Conservation (phyloP, 2,888 invertebrate genomes). For the Hypselothyrea guttata region DNA sequence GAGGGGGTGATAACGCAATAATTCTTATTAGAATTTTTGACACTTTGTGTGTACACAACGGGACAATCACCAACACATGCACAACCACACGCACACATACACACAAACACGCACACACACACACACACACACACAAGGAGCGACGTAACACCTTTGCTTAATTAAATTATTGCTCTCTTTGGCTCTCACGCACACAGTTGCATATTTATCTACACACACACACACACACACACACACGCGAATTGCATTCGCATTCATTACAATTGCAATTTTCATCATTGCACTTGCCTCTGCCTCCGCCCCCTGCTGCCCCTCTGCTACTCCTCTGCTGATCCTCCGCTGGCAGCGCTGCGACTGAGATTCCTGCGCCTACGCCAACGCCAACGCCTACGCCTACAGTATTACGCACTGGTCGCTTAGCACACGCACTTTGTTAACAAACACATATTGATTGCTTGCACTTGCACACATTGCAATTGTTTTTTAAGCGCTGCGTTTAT, state of each 20-base stretch:
- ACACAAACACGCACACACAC: slow-evolving; percentile 23
- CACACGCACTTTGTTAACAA: slow-evolving; percentile 60
- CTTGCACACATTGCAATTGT: slow-evolving; percentile 70
- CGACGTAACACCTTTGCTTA: slow-evolving; percentile 67
- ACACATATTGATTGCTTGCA: slow-evolving; percentile 70
- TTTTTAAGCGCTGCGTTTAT: slow-evolving; percentile 62
- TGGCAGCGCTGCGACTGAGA: slow-evolving; percentile 22
- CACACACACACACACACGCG: slow-evolving; percentile 4
- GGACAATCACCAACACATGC: slow-evolving; percentile 24
- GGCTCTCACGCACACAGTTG: slow-evolving; percentile 54
- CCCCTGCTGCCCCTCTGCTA: slow-evolving; percentile 9
- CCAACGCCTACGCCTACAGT: slow-evolving; percentile 55
- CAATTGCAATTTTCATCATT: slow-evolving; percentile 63
- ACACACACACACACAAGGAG: slow-evolving; percentile 17
- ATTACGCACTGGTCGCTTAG: slow-evolving; percentile 54
- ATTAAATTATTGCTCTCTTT: slow-evolving; percentile 73
- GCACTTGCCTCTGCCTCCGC: slow-evolving; percentile 47
- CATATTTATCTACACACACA: slow-evolving; percentile 21
- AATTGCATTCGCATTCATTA: slow-evolving; percentile 70
- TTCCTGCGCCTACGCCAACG: too few relatives aligned
- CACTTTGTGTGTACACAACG: slow-evolving; percentile 69
- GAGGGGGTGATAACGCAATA: slow-evolving; percentile 53
- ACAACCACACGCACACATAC: slow-evolving; percentile 33
- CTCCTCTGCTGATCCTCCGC: slow-evolving; percentile 7
- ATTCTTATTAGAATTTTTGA: slow-evolving; percentile 71